Evolutionary conservation across 2,888 invertebrate species (phyloP), one percentile per base, ranked within the genome.

Genomic region (Latrodectus hesperus): DNA sequence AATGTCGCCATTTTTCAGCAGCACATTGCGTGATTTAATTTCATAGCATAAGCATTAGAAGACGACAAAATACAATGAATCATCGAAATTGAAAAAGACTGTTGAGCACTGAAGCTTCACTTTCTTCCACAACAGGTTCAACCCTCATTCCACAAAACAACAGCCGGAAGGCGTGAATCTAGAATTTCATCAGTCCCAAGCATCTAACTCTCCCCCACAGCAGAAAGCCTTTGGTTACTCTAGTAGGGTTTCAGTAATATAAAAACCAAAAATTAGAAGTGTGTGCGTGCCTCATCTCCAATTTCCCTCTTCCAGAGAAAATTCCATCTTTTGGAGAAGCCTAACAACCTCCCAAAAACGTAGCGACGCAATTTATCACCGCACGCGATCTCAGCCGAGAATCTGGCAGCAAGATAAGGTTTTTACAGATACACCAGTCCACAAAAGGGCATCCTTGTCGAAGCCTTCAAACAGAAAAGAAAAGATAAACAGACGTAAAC

Each of bases 211-310:
- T 38, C 38, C 38, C 38, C 4, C 38, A 4, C 38, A 38, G 38
- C 38, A 38, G 10, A n/a, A 60, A n/a, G n/a, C n/a, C 60, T 60
- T 60, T 60, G 14, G 60, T n/a, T 60, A 60, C 60, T 60, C 14
- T n/a, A 60, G 60, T 70, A 70, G 16, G 70, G 70, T 49, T 70
- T 70, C 70, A 70, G 26, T 26, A 12, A 60, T 16, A 16, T 16
- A 16, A 60, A 60, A 60, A 60, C n/a, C 12, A 60, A 60, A 55
- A 60, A 60, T 60, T 60, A 60, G 14, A 60, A 11, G 6, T 38
- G 70, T 26, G 16, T 70, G 70, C 70, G 70, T 70, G 70, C 26
- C n/a, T 38, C 49, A 38, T 70, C 70, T 70, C 70, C 12, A 49
- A 70, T 70, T 70, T 70, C 70, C 16, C 38, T 70, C 49, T 38